Conservation (phyloP, 1,140 invertebrate species). For the Nymphalis io region DNA sequence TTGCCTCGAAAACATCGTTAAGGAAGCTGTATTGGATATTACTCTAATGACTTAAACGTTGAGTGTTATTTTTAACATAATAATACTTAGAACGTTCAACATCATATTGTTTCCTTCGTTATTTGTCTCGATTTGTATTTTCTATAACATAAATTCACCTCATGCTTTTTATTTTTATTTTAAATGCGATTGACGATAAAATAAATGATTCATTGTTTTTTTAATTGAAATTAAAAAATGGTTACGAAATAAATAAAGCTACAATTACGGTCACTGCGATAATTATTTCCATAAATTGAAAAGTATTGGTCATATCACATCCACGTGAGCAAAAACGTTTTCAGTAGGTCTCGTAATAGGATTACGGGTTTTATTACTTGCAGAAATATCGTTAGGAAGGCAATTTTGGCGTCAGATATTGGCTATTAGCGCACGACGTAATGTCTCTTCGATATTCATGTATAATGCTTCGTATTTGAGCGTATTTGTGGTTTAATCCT, state of each 20-base stretch:
- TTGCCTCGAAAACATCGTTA: constrained; percentile 35
- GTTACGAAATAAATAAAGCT: neutral
- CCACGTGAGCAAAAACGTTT: constrained; percentile 54
- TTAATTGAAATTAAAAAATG: neutral
- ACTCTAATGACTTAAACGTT: constrained; percentile 27
- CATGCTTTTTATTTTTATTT: too few species aligned
- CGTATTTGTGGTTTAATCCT: constrained; percentile 58
- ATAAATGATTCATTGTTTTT: neutral
- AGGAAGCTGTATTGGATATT: constrained; percentile 30
- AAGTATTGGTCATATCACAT: constrained; percentile 23
- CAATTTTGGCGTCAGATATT: constrained; percentile 78
- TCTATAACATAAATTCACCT: too few species aligned
- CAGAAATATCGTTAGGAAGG: constrained; percentile 78
- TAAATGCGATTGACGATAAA: too few species aligned
- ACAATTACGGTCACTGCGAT: neutral
- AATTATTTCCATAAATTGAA: constrained; percentile 13
- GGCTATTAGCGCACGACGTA: constrained; percentile 72
- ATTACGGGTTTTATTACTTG: constrained; percentile 77
- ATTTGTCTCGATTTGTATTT: too few species aligned
- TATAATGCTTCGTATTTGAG: constrained; percentile 59
- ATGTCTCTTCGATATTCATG: constrained; percentile 71
- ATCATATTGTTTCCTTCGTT: too few species aligned
- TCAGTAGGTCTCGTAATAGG: constrained; percentile 62
- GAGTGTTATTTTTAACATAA: constrained; percentile 11
- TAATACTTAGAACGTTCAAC: neutral